Conservation (phyloP, 2,113 vertebrate species). For the Oreochromis aureus region DNA sequence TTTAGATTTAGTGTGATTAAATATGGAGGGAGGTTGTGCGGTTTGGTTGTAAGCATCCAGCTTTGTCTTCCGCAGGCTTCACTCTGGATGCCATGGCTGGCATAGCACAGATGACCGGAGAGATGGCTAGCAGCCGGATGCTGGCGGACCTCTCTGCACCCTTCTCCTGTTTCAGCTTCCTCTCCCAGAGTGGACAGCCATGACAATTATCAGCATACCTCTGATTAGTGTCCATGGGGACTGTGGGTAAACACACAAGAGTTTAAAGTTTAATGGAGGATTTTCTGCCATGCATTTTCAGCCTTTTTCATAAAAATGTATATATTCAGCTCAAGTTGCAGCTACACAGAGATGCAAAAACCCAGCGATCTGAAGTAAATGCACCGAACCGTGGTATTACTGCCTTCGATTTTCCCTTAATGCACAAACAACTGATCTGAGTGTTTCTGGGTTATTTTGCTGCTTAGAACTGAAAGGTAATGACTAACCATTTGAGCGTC, state of each 20-base stretch:
- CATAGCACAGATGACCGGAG: slow-evolving; percentile 40
- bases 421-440: neutral
- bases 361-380: neutral
- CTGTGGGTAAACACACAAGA: neutral
- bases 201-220: slow-evolving; percentile 43
- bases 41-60: neutral
- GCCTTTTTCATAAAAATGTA: neutral
- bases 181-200: slow-evolving; percentile 3
- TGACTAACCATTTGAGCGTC: slow-evolving; percentile 1
- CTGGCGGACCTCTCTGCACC: slow-evolving; percentile 21
- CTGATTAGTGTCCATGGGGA: slow-evolving; percentile 1
- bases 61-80: neutral
- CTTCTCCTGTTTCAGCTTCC: slow-evolving; percentile 53
- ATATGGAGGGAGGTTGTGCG: neutral
- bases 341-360: neutral
- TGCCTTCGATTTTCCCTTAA: neutral
- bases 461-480: slow-evolving; percentile 8
- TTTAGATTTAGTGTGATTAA: neutral
- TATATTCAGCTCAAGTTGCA: neutral
- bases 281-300: neutral
- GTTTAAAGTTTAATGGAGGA: neutral
- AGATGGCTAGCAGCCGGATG: slow-evolving; percentile 40
- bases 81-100: slow-evolving; percentile 22
- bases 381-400: neutral
- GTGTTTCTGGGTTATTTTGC: neutral